Evolutionary conservation across 2,888 invertebrate genomes (phyloP), one percentile per base, ranked within the genome.

Genomic region (Lycocerus yunnanus): DNA sequence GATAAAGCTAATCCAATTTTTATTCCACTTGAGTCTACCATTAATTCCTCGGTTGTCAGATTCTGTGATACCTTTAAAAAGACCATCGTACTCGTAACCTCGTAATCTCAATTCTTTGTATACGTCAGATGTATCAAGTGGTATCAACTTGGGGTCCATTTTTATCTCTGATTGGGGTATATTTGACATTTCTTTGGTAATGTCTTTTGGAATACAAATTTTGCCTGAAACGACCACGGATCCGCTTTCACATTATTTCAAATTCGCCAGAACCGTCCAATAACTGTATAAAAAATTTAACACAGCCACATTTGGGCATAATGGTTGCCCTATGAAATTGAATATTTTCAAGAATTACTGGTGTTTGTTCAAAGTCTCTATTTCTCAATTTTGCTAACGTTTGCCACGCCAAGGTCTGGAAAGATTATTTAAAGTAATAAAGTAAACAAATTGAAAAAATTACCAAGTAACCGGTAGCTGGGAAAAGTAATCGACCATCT

Each of bases 1-100:
- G 88, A 98, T 93, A 88, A 94, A 99, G 65, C 97, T 93, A 73
- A 98, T 92, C 98, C 98, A 99, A 88, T 98, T 95, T 79, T 93
- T 92, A 72, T 91, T 91, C 98, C 98, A 99, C 77, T 91, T 89
- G 78, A 99, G 89, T 82, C 91, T 89, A 59, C 97, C 98, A 78
- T 84, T 87, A 0, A 88, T 86, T 69, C 94, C 95, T 82, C 90
- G 89, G 81, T 93, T 91, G 85, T 96, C 94, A 0, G 95, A 91
- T 27, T 89, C 86, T 15, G 89, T 85, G 80, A 98, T 94, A 66
- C 97, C 97, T 81, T 92, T 91, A 90, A 97, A 97, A 11, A 92
- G 86, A 27, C 95, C 95, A 15, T 88, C 87, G 84, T 97, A 97
- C 85, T 96, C 94, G 87, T 97, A 97, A 1, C 97, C 97, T 80